A percentile compares a stretch with the other conserved stretches of the same genome.
Evolutionary conservation across 2,113 vertebrate species (phyloP).

Genomic region (Tympanuchus pallidicinctus): DNA sequence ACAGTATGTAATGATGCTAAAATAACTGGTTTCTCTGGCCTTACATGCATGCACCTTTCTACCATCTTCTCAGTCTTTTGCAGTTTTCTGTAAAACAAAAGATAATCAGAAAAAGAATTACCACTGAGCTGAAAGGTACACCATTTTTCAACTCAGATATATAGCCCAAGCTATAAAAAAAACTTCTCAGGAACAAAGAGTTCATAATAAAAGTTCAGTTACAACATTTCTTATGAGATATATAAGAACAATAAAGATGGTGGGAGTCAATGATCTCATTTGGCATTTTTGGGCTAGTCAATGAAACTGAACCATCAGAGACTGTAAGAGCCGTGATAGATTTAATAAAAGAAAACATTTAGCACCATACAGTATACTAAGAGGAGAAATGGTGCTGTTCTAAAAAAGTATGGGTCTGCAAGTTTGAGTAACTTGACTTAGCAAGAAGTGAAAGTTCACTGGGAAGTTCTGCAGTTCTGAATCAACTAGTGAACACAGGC

Average conservation of each 20-base stretch:
- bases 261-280: background rate
- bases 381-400: background rate
- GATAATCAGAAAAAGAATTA: background rate
- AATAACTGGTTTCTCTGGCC: background rate
- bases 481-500: background rate
- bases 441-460: background rate
- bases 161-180: background rate
- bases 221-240: background rate
- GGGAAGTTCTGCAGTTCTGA: background rate
- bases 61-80: background rate
- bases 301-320: background rate
- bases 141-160: background rate
- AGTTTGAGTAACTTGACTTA: background rate
- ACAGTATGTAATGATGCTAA: background rate
- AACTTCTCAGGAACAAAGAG: background rate
- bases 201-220: background rate
- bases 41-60: background rate
- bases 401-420: background rate
- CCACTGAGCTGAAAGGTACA: background rate
- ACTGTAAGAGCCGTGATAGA: background rate
- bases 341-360: conserved; percentile 20
- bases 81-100: background rate
- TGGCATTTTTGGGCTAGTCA: background rate
- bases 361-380: background rate
- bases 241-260: background rate